Evolutionary conservation across 2,888 invertebrate species (phyloP), one percentile per base, ranked within the genome.

Genomic region (Zeuzera pyrina): DNA sequence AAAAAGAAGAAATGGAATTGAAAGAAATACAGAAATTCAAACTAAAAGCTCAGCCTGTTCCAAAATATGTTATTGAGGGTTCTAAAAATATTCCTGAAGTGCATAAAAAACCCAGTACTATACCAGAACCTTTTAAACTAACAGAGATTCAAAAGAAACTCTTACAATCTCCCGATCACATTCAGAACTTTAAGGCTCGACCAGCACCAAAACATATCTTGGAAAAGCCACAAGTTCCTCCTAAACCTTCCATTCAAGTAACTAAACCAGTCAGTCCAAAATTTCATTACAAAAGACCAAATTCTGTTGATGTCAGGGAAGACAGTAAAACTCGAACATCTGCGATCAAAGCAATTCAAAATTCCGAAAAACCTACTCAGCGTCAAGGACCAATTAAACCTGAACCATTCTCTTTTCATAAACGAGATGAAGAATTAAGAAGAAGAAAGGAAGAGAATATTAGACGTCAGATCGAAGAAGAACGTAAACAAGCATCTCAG

Each of bases 401-500:
- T 3, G 72, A 72, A 39, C 91, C 91, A 8, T 91, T 91, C 52
- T 90, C 89, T 42, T 92, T 93, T 70, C 90, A 90, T 36, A 74
- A 86, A 33, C 65, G 89, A 8, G 86, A 91, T 57, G 87, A 86
- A 50, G 68, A 84, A 34, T 47, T 86, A 14, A 70, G 78, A 30
- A 71, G 76, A 24, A 86, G 84, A 33, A 88, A 86, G 42, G 88
- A 91, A 40, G 85, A 88, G 46, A 83, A 83, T 44, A 86, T 91
- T 5, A 85, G 86, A 41, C 81, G 85, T 40, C 70, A 84, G 35
- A 55, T 87, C 12, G 87, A 89, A 36, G 74, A 81, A 40, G 86
- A 88, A 37, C 79, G 85, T 25, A 88, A 85, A 45, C 86, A 88
- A 56, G 79, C 85, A 0, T 69, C 85, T 1, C 86, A 86, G 42